Conservation (phyloP, 2,797 vertebrate genomes). For the Uromys caudimaculatus region DNA sequence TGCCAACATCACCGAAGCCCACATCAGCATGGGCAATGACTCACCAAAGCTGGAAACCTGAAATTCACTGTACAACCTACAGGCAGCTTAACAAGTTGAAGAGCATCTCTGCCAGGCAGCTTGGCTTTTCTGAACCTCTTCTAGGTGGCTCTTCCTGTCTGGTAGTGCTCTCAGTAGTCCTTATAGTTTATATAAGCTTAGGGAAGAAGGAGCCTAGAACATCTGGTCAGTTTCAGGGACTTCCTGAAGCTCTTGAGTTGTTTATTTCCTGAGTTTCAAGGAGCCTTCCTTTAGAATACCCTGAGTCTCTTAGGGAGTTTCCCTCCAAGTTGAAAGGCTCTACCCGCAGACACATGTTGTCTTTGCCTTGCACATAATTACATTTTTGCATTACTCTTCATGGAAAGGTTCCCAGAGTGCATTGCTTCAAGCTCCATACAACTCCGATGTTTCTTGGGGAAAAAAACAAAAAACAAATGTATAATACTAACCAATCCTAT, state of each 20-base stretch:
- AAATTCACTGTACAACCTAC: background rate
- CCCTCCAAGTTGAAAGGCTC: background rate
- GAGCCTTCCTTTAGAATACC: background rate
- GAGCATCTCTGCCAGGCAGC: background rate
- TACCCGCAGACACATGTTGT: background rate
- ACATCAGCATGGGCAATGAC: background rate
- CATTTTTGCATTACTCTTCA: background rate
- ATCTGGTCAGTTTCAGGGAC: background rate
- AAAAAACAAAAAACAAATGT: background rate
- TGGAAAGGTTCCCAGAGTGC: background rate
- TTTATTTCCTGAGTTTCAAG: background rate
- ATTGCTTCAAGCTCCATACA: background rate
- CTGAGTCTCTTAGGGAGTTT: background rate
- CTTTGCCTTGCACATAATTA: background rate
- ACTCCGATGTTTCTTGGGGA: background rate
- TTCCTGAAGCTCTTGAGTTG: background rate
- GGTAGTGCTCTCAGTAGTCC: background rate
- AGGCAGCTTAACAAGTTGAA: background rate
- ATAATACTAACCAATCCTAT: background rate
- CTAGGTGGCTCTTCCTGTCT: background rate
- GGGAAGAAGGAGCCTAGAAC: background rate
- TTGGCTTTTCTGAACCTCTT: background rate
- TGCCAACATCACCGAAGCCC: background rate
- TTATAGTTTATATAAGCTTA: background rate
- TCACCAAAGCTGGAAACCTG: background rate